Base-by-base conservation (phyloP, 2,888 invertebrate species). In the Ichneumon xanthorius region DNA sequence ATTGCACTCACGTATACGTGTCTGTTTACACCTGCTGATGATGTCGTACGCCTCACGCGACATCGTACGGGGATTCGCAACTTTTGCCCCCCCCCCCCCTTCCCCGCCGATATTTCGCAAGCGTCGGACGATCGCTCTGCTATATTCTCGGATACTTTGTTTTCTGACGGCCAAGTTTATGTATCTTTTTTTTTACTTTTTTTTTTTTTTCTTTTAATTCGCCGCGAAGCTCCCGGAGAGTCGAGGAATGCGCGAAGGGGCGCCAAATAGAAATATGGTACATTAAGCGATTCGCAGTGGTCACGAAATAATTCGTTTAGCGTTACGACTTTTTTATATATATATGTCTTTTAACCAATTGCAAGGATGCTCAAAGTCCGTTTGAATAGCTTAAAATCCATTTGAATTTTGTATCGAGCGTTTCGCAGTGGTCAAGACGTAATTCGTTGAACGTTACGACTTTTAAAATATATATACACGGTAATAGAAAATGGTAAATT, bases 1-100 rank as follows among this genome's bases (percentile, higher is more conserved):
- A 71, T 78, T 75, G 79, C 55, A 22, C 53, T 71, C 71, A 22
- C 85, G 65, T 81, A 86, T 84, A 77, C 80, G 75, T 70, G 70
- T 67, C 53, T 70, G 48, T 70, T 53, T 63, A 73, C 75, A 22
- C 75, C 71, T 72, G 87, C 83, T 72, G 68, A 70, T 81, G 70
- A 83, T 81, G 55, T 70, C 58, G 75, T 45, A 68, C 16, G 26
- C 65, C 48, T 53, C 53, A 72, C 86, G 11, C 45, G 50, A 83
- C 86, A 14, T 86, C 83, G 75, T 77, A 77, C 82, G 61, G 73
- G 45, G 68, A 37, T 65, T 58, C 75, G 37, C n/a, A 16, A 26
- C 45, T 80, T 73, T 73, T 19, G 45, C 61, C 9, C 26, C 58
- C 33, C 71, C 11, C 40, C 40, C 40, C 40, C 22, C 5, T 14